Base-by-base conservation (phyloP, 2,888 invertebrate species). In the Plemyria rubiginata region DNA sequence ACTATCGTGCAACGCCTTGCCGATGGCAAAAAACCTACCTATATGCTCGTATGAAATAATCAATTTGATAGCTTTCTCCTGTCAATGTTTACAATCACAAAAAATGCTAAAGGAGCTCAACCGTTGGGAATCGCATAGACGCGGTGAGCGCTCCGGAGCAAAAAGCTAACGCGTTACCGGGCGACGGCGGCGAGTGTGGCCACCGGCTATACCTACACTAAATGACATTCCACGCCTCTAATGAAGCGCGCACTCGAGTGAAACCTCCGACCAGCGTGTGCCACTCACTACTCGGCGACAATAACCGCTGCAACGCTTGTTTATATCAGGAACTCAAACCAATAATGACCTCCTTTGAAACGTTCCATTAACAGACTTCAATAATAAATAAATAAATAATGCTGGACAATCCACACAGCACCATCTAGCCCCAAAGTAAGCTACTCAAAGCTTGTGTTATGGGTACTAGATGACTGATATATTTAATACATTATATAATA, bases 151-250 rank as follows among this genome's bases (percentile, higher is more conserved):
- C 50, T 57, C 22, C 48, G 56, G 54, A 62, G 78, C 78, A 82
- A 85, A 82, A 82, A 84, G 73, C 59, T 78, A 55, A 67, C 84
- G 83, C 80, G 85, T 65, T 69, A 60, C 11, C 28, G n/a, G 50
- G 11, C 29, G 50, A 43, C 38, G n/a, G n/a, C n/a, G n/a, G n/a
- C 22, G 22, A 38, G 8, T 38, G 41, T 22, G 58, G 65, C 63
- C 62, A 48, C 62, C 67, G 66, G 11, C 32, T 32, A 11, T 32
- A 32, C 32, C 46, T 75, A 74, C 72, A 82, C 82, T 65, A 79
- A 82, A 79, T 84, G 76, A 79, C 88, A 91, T 90, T 86, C 90
- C 88, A 43, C 48, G 67, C 49, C 72, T 60, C 79, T 80, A 85
- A 86, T 90, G 82, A 81, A 83, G 89, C 61, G 53, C 65, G 63